Evolutionary conservation across 2,888 invertebrate genomes (phyloP).

Genomic region (Sinodicranocentrus sp.): DNA sequence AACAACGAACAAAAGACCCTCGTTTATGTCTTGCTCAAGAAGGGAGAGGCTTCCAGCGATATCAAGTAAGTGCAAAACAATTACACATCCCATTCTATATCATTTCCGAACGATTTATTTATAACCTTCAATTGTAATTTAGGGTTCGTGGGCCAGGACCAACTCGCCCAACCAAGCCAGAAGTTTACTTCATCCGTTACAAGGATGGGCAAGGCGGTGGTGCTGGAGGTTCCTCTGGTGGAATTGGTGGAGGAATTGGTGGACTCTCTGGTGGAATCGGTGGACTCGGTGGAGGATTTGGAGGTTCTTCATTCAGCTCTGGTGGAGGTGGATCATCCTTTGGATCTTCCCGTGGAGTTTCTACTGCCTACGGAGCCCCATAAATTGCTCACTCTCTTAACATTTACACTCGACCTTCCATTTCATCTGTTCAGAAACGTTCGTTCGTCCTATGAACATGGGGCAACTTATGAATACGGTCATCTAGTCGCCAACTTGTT

Average conservation of each 20-base stretch:
- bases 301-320: conserved; percentile 31
- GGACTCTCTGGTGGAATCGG: conserved; percentile 22
- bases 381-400: conserved; percentile 17
- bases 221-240: conserved; percentile 21
- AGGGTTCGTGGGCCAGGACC: conserved; percentile 51
- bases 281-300: conserved; percentile 39
- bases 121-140: not conserved
- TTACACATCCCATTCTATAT: conserved; percentile 78
- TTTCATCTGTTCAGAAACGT: not conserved
- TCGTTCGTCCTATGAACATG: not conserved
- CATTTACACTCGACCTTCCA: not conserved
- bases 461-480: conserved; percentile 40
- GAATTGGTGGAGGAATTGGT: too few species aligned
- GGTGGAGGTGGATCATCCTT: conserved; percentile 20
- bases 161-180: conserved; percentile 38
- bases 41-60: conserved; percentile 27
- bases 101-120: not conserved
- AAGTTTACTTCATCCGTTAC: conserved; percentile 62
- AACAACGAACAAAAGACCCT: conserved; percentile 81
- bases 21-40: conserved; percentile 55
- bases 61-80: conserved; percentile 79
- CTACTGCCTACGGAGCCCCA: conserved; percentile 56
- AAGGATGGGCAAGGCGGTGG: conserved; percentile 39
- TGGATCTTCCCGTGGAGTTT: conserved; percentile 18
- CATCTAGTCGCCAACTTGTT: conserved; percentile 49